These are phyloP conservation scores for Squalus acanthias DNA, from an alignment of 2,797 vertebrate species.

Conservation along the genomic window DNA sequence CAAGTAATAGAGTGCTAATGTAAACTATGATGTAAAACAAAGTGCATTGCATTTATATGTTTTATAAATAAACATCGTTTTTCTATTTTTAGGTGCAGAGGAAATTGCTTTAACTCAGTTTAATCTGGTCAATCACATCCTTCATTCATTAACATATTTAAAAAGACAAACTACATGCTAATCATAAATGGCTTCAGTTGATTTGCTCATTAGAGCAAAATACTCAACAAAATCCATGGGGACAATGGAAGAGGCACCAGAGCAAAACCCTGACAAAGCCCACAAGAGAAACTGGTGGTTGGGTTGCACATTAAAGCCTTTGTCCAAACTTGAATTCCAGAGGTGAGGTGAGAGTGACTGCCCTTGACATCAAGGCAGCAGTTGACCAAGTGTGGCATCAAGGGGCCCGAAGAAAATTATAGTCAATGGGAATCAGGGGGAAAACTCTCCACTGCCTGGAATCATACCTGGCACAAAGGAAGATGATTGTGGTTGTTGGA, in stretches of 20 bases:
- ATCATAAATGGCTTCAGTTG: not conserved
- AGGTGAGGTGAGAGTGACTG: no score
- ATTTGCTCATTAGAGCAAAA: conserved; percentile 2
- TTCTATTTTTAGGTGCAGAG: not conserved
- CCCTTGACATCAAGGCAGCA: no score
- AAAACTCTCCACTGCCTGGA: no score
- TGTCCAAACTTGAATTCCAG: no score
- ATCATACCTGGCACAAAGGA: no score
- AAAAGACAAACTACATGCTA: not conserved
- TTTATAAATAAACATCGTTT: not conserved
- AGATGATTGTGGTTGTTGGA: no score
- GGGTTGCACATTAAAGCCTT: no score
- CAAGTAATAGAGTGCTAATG: not conserved
- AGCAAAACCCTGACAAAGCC: not conserved
- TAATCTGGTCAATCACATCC: not conserved
- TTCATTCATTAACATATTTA: not conserved
- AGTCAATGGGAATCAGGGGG: no score
- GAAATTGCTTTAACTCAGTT: not conserved
- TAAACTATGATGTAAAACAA: not conserved
- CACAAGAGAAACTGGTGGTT: not conserved
- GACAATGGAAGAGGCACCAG: not conserved
- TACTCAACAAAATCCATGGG: not conserved
- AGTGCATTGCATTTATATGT: not conserved
- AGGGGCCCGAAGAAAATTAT: no score
- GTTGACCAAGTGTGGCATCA: no score